Conservation (phyloP, 2,113 vertebrate species). For the Herpetotheres cachinnans region DNA sequence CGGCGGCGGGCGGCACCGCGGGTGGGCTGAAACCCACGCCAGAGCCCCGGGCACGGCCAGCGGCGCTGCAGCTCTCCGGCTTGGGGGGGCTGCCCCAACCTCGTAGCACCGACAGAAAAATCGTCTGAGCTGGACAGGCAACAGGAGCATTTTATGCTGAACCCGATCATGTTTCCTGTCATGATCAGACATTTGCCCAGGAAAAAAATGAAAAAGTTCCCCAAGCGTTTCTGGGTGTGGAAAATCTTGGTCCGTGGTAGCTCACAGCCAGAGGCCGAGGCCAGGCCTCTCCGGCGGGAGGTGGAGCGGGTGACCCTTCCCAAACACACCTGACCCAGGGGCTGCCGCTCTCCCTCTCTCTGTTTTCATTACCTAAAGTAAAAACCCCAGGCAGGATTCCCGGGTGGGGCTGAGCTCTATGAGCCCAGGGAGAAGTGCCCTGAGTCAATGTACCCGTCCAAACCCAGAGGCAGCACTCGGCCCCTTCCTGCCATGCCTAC, state of each 20-base stretch:
- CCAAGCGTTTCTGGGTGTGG: background rate
- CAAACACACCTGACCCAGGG: background rate
- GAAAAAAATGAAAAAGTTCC: background rate
- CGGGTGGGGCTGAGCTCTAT: background rate
- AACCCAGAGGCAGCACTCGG: background rate
- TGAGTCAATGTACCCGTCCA: rapidly evolving
- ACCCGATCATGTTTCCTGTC: background rate
- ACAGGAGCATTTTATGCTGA: background rate
- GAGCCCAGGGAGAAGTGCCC: background rate
- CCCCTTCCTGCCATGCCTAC: background rate
- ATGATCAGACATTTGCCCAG: background rate
- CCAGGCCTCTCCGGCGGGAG: background rate
- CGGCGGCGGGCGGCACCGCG: too few species aligned
- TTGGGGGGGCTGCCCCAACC: background rate
- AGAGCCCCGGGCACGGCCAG: background rate
- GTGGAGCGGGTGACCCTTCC: background rate
- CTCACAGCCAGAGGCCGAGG: background rate
- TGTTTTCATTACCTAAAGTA: background rate
- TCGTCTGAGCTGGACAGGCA: background rate
- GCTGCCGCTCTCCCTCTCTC: rapidly evolving
- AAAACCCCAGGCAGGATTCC: background rate
- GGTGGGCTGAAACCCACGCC: background rate
- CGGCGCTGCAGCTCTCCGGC: background rate
- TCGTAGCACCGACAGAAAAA: rapidly evolving
- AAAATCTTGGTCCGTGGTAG: background rate